These are phyloP conservation scores for Drosophila tristis DNA, from an alignment of 1,140 invertebrate species.

Conservation along the genomic window DNA sequence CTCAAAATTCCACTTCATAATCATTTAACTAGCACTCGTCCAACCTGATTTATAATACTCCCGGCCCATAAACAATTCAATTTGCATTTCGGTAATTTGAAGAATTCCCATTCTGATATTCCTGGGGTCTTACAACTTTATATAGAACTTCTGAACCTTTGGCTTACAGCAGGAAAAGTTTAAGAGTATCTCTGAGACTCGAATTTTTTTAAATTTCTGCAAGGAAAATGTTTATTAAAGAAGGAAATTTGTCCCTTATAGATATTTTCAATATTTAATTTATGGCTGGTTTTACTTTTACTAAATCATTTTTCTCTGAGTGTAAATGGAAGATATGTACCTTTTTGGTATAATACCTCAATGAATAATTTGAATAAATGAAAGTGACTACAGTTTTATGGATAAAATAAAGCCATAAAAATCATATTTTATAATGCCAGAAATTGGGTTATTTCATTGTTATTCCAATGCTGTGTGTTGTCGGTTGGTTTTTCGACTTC, in stretches of 20 bases:
- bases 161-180: too few relatives aligned
- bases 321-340: too few relatives aligned
- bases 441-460: conserved; percentile 21
- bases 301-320: too few relatives aligned
- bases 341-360: conserved; percentile 4
- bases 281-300: too few relatives aligned
- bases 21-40: conserved; percentile 4
- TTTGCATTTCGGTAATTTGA: conserved; percentile 20
- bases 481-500: conserved; percentile 28
- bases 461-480: conserved; percentile 35
- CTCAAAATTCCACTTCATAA: conserved; percentile 6
- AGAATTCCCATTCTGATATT: background rate
- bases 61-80: conserved; percentile 6
- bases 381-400: conserved; percentile 30
- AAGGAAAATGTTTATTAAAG: too few relatives aligned
- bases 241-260: too few relatives aligned
- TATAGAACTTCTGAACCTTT: background rate
- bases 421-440: background rate
- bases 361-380: conserved; percentile 4
- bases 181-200: too few relatives aligned
- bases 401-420: conserved; percentile 1
- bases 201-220: too few relatives aligned
- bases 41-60: conserved; percentile 29
- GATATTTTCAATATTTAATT: too few relatives aligned
- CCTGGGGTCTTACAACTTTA: background rate